Evolutionary conservation across 2,888 invertebrate genomes (phyloP), one percentile per base, ranked within the genome.

Genomic region (Hirtodrosophila alboralis): DNA sequence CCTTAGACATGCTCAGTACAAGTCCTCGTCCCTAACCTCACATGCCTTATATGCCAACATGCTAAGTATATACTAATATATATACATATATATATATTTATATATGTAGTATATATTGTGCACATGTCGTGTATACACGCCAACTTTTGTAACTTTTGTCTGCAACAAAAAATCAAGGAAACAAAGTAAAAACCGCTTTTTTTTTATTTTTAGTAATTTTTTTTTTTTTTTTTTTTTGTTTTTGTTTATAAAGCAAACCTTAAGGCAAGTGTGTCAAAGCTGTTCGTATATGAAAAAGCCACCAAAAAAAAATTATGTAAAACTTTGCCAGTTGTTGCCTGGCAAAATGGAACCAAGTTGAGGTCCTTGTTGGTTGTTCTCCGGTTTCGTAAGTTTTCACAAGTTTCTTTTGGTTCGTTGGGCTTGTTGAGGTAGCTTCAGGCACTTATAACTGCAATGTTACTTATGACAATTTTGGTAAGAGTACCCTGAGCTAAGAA

Each of bases 91-190:
- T 62, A 18, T 34, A 52, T 37, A 10, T n/a, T 34, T 30, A 14
- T 36, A 26, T 13, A 47, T n/a, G 16, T 59, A n/a, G 30, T 51
- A 23, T 33, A 23, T 27, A 6, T 60, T 33, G 37, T 49, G 40
- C 41, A 60, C 61, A 63, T 76, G 47, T 60, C 81, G 38, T 77
- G 59, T 48, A 41, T 63, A 64, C 85, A 84, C 63, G 85, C 83
- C 56, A 79, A 78, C 63, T 66, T 75, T 58, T 37, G 57, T 53
- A 41, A 68, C 62, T 62, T 68, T 66, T 74, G 63, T 67, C 78
- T 81, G 68, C 78, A 59, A 37, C 53, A 33, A 51, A 36, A 81
- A 84, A 81, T 75, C 73, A 76, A 79, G 86, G 64, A 85, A 79
- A 79, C 76, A 70, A 83, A 75, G 72, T 65, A 57, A 71, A 75